Evolutionary conservation across 2,888 invertebrate genomes (phyloP).

Genomic region (Tenthredo scrophulariae): DNA sequence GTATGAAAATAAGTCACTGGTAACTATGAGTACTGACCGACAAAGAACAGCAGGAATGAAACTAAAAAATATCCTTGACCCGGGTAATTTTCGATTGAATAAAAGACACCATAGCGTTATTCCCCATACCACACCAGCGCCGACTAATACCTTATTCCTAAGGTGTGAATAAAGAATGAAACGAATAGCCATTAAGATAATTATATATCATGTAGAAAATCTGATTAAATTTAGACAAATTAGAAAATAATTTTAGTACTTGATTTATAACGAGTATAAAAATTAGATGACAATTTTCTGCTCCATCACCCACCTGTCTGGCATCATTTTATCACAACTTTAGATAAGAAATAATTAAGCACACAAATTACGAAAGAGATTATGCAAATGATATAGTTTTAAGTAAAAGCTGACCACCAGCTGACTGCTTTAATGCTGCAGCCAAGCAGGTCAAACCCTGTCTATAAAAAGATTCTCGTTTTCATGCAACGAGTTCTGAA

Average conservation of each 20-base stretch:
- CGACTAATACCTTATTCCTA: conserved; percentile 66
- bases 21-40: conserved; percentile 63
- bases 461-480: conserved; percentile 76
- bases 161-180: conserved; percentile 52
- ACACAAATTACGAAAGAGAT: background rate
- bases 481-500: conserved; percentile 58
- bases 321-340: conserved; percentile 61
- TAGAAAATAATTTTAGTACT: conserved; percentile 43
- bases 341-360: background rate
- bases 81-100: conserved; percentile 62
- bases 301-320: conserved; percentile 67
- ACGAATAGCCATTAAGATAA: conserved; percentile 13
- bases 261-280: background rate
- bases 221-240: conserved; percentile 29
- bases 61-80: conserved; percentile 61
- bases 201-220: background rate
- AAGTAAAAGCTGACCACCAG: conserved; percentile 41
- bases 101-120: conserved; percentile 66
- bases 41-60: conserved; percentile 63
- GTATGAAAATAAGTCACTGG: background rate
- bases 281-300: background rate
- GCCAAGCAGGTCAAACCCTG: conserved; percentile 73
- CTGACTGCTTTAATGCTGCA: conserved; percentile 50
- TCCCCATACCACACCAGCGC: conserved; percentile 66
- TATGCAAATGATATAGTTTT: background rate